phyloP scores from a whole-genome alignment of 2,113 vertebrate species.

The Alligator sinensis region DNA sequence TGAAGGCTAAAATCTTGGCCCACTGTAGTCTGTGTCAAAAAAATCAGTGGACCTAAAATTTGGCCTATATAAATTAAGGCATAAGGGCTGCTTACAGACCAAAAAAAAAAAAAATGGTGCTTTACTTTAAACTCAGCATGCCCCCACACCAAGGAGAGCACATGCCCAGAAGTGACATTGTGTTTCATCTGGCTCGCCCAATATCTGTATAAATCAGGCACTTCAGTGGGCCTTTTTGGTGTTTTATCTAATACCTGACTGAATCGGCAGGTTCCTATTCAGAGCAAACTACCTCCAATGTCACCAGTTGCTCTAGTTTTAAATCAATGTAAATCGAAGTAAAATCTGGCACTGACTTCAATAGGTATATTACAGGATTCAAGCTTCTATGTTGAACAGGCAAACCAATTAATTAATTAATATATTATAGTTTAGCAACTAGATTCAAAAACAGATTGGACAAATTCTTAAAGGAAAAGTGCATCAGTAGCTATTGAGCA shows the following conservation, averaged over 20 bases:
- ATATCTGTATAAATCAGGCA: too few species aligned
- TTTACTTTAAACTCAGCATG: too few species aligned
- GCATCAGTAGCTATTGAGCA: too few species aligned
- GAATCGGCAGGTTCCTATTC: too few species aligned
- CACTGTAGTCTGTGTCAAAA: neutral
- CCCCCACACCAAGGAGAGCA: too few species aligned
- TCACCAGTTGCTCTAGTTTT: neutral
- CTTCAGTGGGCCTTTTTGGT: too few species aligned
- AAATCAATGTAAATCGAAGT: neutral
- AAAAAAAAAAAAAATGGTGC: too few species aligned
- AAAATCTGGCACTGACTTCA: neutral
- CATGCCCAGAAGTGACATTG: too few species aligned
- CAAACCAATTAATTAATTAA: fast-evolving
- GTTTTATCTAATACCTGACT: too few species aligned
- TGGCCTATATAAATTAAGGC: fast-evolving
- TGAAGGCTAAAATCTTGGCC: neutral
- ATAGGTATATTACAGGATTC: neutral
- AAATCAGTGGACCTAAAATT: neutral
- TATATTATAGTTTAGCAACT: neutral
- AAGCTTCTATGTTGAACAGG: neutral
- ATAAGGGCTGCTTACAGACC: neutral
- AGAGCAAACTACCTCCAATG: neutral
- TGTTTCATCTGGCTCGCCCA: too few species aligned
- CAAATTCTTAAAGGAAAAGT: too few species aligned
- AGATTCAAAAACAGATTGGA: too few species aligned